These are phyloP conservation scores for Zaprionus africanus DNA, from an alignment of 1,140 invertebrate genomes.

Conservation along the genomic window DNA sequence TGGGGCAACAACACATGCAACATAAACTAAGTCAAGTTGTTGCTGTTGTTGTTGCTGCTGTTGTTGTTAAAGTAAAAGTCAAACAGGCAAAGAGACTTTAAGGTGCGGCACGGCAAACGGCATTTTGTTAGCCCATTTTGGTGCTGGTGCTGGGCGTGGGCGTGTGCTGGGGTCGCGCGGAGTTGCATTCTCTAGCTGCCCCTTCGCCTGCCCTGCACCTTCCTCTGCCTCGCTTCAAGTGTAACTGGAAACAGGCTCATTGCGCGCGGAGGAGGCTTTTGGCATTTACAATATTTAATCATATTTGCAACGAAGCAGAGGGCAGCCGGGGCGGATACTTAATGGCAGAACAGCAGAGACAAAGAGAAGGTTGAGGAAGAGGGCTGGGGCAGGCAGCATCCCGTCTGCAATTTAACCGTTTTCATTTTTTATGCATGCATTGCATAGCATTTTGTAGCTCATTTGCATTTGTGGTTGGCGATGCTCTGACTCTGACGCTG, in stretches of 20 bases:
- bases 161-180: constrained; percentile 10
- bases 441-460: constrained; percentile 77
- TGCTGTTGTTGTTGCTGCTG: neutral
- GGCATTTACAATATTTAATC: constrained; percentile 82
- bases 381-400: constrained; percentile 3
- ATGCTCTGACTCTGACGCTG: neutral
- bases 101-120: constrained; percentile 30
- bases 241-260: constrained; percentile 27
- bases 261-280: constrained; percentile 41
- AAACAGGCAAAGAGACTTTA: constrained; percentile 12
- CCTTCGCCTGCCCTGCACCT: neutral
- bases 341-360: constrained; percentile 10
- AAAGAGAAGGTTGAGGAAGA: neutral
- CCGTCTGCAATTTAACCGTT: constrained; percentile 62
- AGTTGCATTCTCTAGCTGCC: constrained; percentile 31
- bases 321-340: constrained; percentile 36
- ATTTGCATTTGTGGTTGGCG: constrained; percentile 76
- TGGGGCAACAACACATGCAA: neutral
- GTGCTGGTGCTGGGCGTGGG: constrained; percentile 14
- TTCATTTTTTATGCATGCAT: constrained; percentile 78
- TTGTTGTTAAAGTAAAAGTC: constrained; percentile 3
- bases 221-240: neutral
- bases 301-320: constrained; percentile 58
- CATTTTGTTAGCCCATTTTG: constrained; percentile 20
- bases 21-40: constrained; percentile 1